Conservation (phyloP, 2,888 invertebrate genomes). For the Cyrtodaria siliqua region DNA sequence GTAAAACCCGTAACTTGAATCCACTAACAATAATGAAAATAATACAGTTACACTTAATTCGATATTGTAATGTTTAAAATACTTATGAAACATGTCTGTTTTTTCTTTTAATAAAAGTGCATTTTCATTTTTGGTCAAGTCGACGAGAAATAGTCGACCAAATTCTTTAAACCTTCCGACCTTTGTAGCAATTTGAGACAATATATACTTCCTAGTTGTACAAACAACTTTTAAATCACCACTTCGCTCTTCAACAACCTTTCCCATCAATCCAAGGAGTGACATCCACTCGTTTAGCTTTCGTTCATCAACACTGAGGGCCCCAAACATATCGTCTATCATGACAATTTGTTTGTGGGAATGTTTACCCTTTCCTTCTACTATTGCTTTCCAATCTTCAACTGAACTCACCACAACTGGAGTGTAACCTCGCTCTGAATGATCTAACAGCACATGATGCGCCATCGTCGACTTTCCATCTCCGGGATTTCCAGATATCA, state of each 20-base stretch:
- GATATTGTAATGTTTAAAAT: slow-evolving; percentile 14
- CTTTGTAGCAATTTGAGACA: slow-evolving; percentile 1
- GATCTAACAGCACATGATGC: slow-evolving; percentile 12
- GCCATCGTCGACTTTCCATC: slow-evolving; percentile 32
- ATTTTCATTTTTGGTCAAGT: slow-evolving; percentile 4
- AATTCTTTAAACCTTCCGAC: slow-evolving; percentile 12
- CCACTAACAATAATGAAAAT: background rate
- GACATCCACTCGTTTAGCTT: slow-evolving; percentile 25
- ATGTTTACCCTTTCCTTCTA: slow-evolving; percentile 2
- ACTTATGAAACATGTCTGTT: slow-evolving; percentile 11
- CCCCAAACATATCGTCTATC: slow-evolving; percentile 45
- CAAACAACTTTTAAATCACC: slow-evolving; percentile 27
- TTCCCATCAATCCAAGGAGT: slow-evolving; percentile 6
- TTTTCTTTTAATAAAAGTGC: slow-evolving; percentile 13
- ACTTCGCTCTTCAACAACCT: slow-evolving; percentile 8
- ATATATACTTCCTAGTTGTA: slow-evolving; percentile 16
- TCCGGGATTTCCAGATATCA: slow-evolving; percentile 34
- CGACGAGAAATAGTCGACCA: slow-evolving; percentile 3
- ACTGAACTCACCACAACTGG: slow-evolving; percentile 14
- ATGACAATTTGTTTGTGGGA: slow-evolving; percentile 21
- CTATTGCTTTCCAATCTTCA: slow-evolving; percentile 35
- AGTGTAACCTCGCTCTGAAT: slow-evolving; percentile 7
- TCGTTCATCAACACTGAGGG: slow-evolving; percentile 19
- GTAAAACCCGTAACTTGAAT: slow-evolving; percentile 27
- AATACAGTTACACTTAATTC: background rate